These are phyloP conservation scores for Drosophila affinis DNA, from an alignment of 2,888 invertebrate species.

Conservation along the genomic window DNA sequence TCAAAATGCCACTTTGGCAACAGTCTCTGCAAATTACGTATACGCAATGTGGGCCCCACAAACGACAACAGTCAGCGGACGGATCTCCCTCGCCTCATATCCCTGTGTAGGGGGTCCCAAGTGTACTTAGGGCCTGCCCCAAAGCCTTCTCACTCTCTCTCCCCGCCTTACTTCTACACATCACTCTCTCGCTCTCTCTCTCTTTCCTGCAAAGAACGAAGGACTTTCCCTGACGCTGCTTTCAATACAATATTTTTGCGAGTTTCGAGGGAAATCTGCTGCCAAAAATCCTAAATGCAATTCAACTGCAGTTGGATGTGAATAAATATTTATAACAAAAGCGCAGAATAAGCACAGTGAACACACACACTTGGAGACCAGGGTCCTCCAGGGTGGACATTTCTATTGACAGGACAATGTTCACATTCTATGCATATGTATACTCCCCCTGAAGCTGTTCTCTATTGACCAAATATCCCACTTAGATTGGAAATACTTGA, in stretches of 20 bases:
- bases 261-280: slow-evolving; percentile 58
- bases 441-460: neutral
- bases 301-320: slow-evolving; percentile 21
- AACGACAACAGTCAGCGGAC: slow-evolving; percentile 42
- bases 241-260: slow-evolving; percentile 51
- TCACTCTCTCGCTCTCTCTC: no score
- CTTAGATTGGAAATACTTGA: neutral
- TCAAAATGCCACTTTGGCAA: slow-evolving; percentile 73
- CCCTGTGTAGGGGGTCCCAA: slow-evolving; percentile 51
- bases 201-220: neutral
- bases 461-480: neutral
- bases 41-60: slow-evolving; percentile 60
- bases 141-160: slow-evolving; percentile 10
- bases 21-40: slow-evolving; percentile 67
- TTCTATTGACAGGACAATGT: no score
- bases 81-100: slow-evolving; percentile 2
- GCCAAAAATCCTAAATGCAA: slow-evolving; percentile 28
- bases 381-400: neutral
- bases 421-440: neutral
- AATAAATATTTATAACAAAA: neutral
- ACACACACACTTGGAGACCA: neutral
- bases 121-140: slow-evolving; percentile 42
- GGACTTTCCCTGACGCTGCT: neutral
- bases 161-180: neutral
- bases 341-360: neutral